These are phyloP conservation scores for Notolabrus celidotus DNA, from an alignment of 2,797 vertebrate genomes.

Conservation along the genomic window DNA sequence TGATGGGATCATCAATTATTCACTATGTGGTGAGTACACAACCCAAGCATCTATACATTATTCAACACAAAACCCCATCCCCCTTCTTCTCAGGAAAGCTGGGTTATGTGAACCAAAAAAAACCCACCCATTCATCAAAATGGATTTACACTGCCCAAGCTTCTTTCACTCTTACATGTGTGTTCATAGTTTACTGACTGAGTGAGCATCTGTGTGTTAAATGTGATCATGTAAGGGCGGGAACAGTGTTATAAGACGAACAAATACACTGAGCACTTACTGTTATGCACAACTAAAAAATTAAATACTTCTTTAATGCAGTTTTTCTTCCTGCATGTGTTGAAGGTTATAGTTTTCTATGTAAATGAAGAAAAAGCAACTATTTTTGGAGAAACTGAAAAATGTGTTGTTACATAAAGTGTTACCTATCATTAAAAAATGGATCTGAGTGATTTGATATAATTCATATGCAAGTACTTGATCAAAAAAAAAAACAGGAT, in stretches of 20 bases:
- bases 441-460: too few relatives aligned
- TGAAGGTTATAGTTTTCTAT: too few relatives aligned
- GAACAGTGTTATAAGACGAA: conserved; percentile 3
- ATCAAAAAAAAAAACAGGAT: too few relatives aligned
- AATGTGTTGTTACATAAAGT: too few relatives aligned
- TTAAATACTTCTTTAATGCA: too few relatives aligned
- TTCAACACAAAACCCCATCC: conserved; percentile 75
- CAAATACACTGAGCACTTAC: conserved; percentile 1
- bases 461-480: too few relatives aligned
- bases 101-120: conserved; percentile 40
- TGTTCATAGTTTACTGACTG: conserved; percentile 7
- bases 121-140: conserved; percentile 41
- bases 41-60: conserved; percentile 84
- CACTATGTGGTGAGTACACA: conserved; percentile 81
- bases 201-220: conserved; percentile 19
- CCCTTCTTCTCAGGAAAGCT: conserved; percentile 54
- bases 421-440: too few relatives aligned
- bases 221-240: neutral
- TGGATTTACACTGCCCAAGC: conserved; percentile 10
- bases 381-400: too few relatives aligned
- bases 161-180: conserved; percentile 7
- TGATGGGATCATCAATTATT: conserved; percentile 88
- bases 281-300: conserved; percentile 8
- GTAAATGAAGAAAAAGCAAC: too few relatives aligned
- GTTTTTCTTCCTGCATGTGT: too few relatives aligned